Conservation (phyloP, 1,140 invertebrate genomes). For the Cardiocondyla obscurior region DNA sequence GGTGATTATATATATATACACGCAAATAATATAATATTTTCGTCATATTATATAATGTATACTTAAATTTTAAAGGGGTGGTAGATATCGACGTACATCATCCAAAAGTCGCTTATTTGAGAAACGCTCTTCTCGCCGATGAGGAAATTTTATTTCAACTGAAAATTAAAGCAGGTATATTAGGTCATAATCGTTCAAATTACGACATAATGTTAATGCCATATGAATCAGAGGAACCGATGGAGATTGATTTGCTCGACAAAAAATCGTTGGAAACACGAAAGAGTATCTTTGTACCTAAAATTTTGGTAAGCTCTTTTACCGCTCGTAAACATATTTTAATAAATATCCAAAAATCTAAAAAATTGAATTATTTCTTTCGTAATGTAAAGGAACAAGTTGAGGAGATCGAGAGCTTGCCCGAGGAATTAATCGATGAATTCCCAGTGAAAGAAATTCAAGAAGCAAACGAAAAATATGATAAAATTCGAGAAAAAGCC, state of each 20-base stretch:
- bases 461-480: conserved; percentile 24
- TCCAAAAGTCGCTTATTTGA: conserved; percentile 73
- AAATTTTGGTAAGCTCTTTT: not conserved
- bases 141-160: conserved; percentile 73
- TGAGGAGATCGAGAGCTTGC: conserved; percentile 57
- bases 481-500: conserved; percentile 60
- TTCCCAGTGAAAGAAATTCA: conserved; percentile 53
- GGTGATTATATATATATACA: too few species aligned
- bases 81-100: conserved; percentile 61
- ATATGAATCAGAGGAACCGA: conserved; percentile 7
- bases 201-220: conserved; percentile 76
- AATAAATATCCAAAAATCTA: not conserved
- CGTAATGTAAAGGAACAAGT: conserved; percentile 23
- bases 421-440: conserved; percentile 41
- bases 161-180: conserved; percentile 77
- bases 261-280: not conserved
- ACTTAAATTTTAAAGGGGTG: conserved; percentile 51
- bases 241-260: not conserved
- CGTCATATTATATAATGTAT: conserved; percentile 13
- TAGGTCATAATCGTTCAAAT: conserved; percentile 74
- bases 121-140: conserved; percentile 73
- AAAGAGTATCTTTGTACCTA: not conserved
- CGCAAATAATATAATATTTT: too few species aligned
- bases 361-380: not conserved
- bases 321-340: not conserved